These are phyloP conservation scores for Poicephalus gulielmi DNA, from an alignment of 2,113 vertebrate genomes.

Conservation along the genomic window DNA sequence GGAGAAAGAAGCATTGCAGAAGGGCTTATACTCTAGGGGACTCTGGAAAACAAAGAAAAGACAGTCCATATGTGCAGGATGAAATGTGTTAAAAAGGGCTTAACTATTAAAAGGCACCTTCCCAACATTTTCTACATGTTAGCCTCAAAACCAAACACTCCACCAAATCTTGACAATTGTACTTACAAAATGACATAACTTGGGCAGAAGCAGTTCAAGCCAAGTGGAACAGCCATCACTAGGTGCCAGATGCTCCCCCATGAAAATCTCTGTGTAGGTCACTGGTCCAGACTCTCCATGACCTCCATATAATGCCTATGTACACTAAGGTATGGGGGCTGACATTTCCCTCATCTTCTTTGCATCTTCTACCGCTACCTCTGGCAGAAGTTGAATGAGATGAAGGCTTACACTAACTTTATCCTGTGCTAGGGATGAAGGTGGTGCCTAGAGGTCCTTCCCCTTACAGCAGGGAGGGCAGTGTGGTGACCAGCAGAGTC, in stretches of 20 bases:
- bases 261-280: not conserved
- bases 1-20: not conserved
- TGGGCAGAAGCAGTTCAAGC: not conserved
- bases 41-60: not conserved
- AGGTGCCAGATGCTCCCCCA: not conserved
- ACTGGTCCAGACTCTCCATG: not conserved
- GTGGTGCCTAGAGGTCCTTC: not conserved
- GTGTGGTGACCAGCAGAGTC: not conserved
- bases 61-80: not conserved
- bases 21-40: not conserved
- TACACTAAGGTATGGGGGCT: not conserved
- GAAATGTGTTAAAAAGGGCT: not conserved
- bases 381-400: not conserved
- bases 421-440: not conserved
- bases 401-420: not conserved
- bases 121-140: not conserved
- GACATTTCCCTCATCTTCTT: not conserved
- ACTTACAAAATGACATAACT: not conserved
- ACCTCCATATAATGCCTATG: not conserved
- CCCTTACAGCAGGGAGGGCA: not conserved
- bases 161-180: not conserved
- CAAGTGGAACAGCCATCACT: not conserved
- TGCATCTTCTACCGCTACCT: not conserved
- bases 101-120: not conserved
- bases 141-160: not conserved